A percentile compares a stretch with the other conserved stretches of the same genome.
These are phyloP conservation scores for Myiotriccus ornatus DNA, from an alignment of 2,797 vertebrate species.

Conservation along the genomic window DNA sequence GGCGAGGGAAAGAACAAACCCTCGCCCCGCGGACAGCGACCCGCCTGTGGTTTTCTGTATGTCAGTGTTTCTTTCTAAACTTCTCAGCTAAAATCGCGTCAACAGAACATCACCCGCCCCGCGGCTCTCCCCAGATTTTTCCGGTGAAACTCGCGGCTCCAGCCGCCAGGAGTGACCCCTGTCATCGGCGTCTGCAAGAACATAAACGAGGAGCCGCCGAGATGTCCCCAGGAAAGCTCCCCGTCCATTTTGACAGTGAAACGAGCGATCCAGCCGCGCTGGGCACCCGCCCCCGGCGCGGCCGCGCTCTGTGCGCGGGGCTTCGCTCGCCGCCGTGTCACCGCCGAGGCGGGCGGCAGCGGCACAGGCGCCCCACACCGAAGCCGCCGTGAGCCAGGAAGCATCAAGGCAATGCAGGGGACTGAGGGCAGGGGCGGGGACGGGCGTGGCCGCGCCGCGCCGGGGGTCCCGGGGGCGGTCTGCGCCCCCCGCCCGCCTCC, in stretches of 20 bases:
- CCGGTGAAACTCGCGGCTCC: neutral
- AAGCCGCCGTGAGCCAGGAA: neutral
- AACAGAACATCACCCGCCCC: neutral
- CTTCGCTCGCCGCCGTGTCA: neutral
- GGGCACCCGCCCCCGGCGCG: neutral
- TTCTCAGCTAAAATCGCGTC: neutral
- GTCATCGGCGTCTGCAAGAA: neutral
- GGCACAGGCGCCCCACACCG: neutral
- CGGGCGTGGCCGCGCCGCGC: neutral
- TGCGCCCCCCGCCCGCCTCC: neutral
- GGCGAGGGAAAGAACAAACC: fast-evolving
- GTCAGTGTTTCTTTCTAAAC: neutral
- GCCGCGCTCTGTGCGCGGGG: neutral
- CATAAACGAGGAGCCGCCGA: neutral
- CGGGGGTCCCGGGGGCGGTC: neutral
- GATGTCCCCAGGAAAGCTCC: neutral
- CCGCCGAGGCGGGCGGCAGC: neutral
- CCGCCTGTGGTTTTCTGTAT: fast-evolving
- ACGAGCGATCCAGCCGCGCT: neutral
- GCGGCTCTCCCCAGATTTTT: neutral
- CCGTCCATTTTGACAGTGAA: fast-evolving
- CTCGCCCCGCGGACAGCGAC: fast-evolving
- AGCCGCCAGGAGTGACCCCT: neutral
- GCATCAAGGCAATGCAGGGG: neutral
- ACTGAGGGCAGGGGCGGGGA: neutral